Percentiles rank a stretch among this genome's conserved stretches.
Conservation (phyloP, 2,797 vertebrate species). For the Amazonetta brasiliensis region DNA sequence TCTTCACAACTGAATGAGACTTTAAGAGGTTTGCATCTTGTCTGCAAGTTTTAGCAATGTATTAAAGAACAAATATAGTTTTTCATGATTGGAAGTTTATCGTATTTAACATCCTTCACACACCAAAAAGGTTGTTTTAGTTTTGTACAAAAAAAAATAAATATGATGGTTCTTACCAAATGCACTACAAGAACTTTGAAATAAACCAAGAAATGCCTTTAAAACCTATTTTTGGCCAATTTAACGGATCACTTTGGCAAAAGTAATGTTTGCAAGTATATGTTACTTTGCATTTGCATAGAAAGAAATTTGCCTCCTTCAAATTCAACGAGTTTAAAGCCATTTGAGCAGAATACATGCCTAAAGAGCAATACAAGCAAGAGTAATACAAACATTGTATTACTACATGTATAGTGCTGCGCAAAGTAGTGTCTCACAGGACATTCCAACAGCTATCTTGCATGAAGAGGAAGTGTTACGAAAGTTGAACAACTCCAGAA, state of each 20-base stretch:
- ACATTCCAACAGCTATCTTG: neutral
- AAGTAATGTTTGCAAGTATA: neutral
- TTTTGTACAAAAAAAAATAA: neutral
- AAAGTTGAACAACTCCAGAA: neutral
- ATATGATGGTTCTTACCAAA: neutral
- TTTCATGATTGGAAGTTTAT: neutral
- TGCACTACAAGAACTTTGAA: neutral
- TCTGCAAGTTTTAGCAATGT: neutral
- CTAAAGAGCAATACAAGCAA: neutral
- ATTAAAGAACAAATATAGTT: neutral
- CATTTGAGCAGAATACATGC: neutral
- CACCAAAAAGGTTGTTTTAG: neutral
- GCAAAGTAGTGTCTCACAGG: neutral
- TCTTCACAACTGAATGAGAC: neutral
- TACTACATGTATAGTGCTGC: neutral
- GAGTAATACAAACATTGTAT: neutral
- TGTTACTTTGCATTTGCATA: constrained; percentile 15
- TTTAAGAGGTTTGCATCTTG: neutral
- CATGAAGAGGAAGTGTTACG: neutral
- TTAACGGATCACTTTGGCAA: constrained; percentile 39
- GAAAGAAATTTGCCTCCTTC: constrained; percentile 31
- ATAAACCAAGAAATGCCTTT: neutral
- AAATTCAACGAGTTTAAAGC: neutral
- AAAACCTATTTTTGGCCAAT: constrained; percentile 46
- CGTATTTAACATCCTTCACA: neutral